phyloP scores from a whole-genome alignment of 2,113 vertebrate genomes.

The Fregetta grallaria region DNA sequence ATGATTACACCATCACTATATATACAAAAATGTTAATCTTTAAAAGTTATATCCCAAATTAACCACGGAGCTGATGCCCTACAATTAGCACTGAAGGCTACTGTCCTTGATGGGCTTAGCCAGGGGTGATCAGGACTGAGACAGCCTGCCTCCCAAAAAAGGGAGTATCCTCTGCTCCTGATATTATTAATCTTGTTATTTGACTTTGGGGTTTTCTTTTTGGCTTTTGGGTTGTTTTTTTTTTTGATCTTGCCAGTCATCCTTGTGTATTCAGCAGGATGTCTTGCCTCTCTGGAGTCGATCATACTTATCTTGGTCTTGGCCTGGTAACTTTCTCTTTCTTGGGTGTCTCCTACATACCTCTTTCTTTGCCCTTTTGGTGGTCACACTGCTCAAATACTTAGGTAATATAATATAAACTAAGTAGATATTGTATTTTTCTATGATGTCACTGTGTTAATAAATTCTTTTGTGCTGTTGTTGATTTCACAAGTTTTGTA shows the following conservation, averaged over 20 bases:
- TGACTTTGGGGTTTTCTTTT: not conserved
- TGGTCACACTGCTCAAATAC: not conserved
- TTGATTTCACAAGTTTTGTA: not conserved
- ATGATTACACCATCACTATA: not conserved
- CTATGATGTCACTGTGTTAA: not conserved
- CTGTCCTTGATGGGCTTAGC: not conserved
- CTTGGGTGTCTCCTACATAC: not conserved
- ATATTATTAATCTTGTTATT: not conserved
- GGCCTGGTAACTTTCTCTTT: not conserved
- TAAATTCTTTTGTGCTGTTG: not conserved
- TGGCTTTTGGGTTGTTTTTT: not conserved
- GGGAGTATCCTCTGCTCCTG: not conserved
- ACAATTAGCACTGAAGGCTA: not conserved
- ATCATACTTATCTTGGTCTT: not conserved
- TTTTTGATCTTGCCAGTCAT: not conserved
- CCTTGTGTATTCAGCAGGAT: not conserved
- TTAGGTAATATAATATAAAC: not conserved
- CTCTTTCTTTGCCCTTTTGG: not conserved
- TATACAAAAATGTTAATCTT: not conserved
- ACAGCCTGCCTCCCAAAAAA: not conserved
- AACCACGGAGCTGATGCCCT: not conserved
- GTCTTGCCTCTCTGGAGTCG: not conserved
- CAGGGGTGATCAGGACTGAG: not conserved
- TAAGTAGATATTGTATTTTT: not conserved
- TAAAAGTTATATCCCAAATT: not conserved